These are phyloP conservation scores for Aix galericulata DNA, from an alignment of 2,113 vertebrate genomes.

Conservation along the genomic window DNA sequence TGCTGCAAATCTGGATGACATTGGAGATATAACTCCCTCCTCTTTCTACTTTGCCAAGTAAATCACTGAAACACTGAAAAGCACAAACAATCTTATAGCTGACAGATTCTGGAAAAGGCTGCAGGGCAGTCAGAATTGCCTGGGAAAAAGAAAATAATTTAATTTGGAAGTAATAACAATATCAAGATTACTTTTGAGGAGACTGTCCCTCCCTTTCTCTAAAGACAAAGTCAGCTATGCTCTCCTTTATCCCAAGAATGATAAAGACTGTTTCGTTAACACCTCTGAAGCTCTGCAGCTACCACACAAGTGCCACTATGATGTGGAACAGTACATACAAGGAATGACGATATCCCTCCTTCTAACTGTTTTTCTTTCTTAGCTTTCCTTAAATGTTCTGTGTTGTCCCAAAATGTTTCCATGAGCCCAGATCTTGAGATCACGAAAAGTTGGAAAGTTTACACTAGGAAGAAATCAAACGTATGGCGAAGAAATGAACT, in stretches of 20 bases:
- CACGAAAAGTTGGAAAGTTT: neutral
- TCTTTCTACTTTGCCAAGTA: neutral
- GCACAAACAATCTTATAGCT: neutral
- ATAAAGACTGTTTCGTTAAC: neutral
- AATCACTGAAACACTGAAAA: neutral
- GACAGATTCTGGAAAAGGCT: neutral
- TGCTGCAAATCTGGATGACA: neutral
- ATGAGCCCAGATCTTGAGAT: neutral
- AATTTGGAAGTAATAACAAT: neutral
- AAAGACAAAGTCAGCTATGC: neutral
- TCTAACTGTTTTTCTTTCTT: neutral
- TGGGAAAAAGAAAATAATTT: neutral
- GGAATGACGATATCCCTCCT: neutral
- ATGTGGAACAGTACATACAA: neutral
- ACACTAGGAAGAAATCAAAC: neutral
- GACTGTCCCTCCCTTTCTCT: neutral
- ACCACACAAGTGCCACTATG: neutral
- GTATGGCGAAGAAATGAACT: neutral
- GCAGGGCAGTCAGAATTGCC: neutral
- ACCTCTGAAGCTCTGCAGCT: neutral
- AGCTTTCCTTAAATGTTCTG: neutral
- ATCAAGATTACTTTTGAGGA: neutral
- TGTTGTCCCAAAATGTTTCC: neutral
- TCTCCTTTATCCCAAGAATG: neutral
- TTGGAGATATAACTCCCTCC: neutral